Conservation (phyloP, 2,888 invertebrate species). For the Ormyrus labotus region DNA sequence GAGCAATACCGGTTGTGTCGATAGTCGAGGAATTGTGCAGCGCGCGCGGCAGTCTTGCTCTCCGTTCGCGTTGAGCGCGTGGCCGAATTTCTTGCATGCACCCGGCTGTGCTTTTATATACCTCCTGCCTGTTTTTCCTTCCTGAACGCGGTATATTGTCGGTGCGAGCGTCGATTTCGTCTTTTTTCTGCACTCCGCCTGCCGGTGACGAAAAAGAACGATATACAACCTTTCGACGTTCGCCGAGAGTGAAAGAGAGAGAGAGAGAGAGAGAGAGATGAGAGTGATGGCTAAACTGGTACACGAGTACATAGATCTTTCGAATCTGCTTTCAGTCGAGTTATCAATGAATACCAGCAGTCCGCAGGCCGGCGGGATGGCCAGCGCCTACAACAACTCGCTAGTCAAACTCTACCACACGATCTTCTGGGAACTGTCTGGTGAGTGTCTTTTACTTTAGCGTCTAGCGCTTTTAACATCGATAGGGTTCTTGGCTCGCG, state of each 20-base stretch:
- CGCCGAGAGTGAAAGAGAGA: too few relatives aligned
- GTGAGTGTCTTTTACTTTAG: conserved; percentile 74
- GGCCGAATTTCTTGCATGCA: too few relatives aligned
- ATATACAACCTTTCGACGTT: too few relatives aligned
- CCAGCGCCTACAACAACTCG: conserved; percentile 79
- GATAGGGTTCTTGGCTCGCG: too few relatives aligned
- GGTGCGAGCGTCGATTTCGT: background rate
- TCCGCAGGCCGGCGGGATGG: conserved; percentile 66
- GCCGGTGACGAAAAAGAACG: background rate
- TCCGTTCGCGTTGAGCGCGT: too few relatives aligned
- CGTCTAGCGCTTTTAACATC: too few relatives aligned
- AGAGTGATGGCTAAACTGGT: background rate
- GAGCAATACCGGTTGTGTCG: background rate
- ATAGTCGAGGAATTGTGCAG: too few relatives aligned
- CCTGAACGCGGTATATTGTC: too few relatives aligned
- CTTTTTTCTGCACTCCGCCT: background rate
- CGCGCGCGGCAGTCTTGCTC: too few relatives aligned
- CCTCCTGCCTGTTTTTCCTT: too few relatives aligned
- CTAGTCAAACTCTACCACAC: conserved; percentile 81
- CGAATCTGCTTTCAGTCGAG: conserved; percentile 30
- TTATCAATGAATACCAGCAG: conserved; percentile 67
- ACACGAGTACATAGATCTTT: conserved; percentile 4
- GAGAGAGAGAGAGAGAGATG: background rate
- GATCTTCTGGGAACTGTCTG: conserved; percentile 82
- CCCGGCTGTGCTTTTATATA: too few relatives aligned